Percentiles rank a stretch among this genome's conserved stretches.
Conservation (phyloP, 1,140 invertebrate genomes). For the Anoplophora glabripennis region DNA sequence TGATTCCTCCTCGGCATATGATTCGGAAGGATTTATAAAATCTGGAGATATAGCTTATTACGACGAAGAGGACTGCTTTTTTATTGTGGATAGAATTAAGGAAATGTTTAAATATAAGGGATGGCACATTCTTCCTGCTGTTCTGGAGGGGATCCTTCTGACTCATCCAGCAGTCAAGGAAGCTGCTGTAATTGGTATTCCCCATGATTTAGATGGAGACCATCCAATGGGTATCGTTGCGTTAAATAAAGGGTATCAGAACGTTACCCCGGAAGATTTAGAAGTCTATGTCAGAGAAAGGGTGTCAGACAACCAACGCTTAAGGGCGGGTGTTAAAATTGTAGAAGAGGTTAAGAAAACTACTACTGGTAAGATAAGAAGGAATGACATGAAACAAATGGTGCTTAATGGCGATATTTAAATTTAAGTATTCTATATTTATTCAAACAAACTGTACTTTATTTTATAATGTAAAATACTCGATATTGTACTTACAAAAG, state of each 20-base stretch:
- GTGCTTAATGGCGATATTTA: constrained; percentile 22
- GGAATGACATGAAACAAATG: constrained; percentile 31
- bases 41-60: constrained; percentile 69
- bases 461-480: too few relatives aligned
- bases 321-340: constrained; percentile 52
- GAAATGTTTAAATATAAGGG: constrained; percentile 69
- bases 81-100: constrained; percentile 66
- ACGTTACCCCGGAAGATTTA: constrained; percentile 51
- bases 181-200: constrained; percentile 65
- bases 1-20: constrained; percentile 61
- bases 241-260: constrained; percentile 33
- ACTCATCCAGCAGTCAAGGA: constrained; percentile 63
- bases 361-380: constrained; percentile 55
- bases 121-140: constrained; percentile 45
- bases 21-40: constrained; percentile 59
- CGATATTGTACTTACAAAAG: too few relatives aligned
- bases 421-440: constrained; percentile 15
- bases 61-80: constrained; percentile 62
- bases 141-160: constrained; percentile 65
- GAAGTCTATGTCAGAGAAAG: constrained; percentile 50
- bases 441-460: too few relatives aligned
- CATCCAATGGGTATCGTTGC: constrained; percentile 67
- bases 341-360: constrained; percentile 54
- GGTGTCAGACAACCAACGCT: constrained; percentile 25
- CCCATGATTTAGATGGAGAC: constrained; percentile 60